These are phyloP conservation scores for Aradus depressus DNA, from an alignment of 2,888 invertebrate species.

Conservation along the genomic window DNA sequence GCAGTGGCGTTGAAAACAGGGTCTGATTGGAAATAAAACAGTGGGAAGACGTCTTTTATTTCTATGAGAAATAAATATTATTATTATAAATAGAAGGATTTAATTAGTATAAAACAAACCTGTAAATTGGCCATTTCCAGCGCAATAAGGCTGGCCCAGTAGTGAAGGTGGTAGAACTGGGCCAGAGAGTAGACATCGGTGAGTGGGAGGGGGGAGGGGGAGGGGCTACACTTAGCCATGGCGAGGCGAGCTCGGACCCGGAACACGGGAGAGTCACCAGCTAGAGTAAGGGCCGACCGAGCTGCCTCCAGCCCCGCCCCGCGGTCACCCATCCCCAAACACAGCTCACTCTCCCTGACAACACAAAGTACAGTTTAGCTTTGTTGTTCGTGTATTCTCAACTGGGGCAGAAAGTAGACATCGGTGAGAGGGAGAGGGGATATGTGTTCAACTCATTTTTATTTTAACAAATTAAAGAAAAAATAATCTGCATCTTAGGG, in stretches of 20 bases:
- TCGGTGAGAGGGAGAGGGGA: too few relatives aligned
- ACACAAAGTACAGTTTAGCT: too few relatives aligned
- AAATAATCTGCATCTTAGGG: too few relatives aligned
- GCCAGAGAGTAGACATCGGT: slow-evolving; percentile 61
- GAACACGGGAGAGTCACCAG: slow-evolving; percentile 37
- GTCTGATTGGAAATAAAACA: too few relatives aligned
- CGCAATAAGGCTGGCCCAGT: slow-evolving; percentile 59
- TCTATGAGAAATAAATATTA: too few relatives aligned
- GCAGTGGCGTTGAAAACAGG: too few relatives aligned
- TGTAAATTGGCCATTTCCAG: slow-evolving; percentile 68
- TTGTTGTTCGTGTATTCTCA: too few relatives aligned
- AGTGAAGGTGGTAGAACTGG: slow-evolving; percentile 62
- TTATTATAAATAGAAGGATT: background rate
- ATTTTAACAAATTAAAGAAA: too few relatives aligned
- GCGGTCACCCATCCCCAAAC: slow-evolving; percentile 37
- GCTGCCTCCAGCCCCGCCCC: slow-evolving; percentile 37
- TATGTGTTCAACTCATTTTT: too few relatives aligned
- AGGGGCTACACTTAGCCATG: slow-evolving; percentile 48
- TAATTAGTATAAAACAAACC: slow-evolving; percentile 34
- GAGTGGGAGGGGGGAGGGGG: slow-evolving; percentile 43
- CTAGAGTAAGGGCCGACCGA: slow-evolving; percentile 38
- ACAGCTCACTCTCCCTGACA: slow-evolving; percentile 37
- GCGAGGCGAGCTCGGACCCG: slow-evolving; percentile 57
- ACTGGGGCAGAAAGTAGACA: too few relatives aligned
- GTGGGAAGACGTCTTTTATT: too few relatives aligned